phyloP scores from a whole-genome alignment of 2,888 invertebrate species.

The Pherbina coryleti region DNA sequence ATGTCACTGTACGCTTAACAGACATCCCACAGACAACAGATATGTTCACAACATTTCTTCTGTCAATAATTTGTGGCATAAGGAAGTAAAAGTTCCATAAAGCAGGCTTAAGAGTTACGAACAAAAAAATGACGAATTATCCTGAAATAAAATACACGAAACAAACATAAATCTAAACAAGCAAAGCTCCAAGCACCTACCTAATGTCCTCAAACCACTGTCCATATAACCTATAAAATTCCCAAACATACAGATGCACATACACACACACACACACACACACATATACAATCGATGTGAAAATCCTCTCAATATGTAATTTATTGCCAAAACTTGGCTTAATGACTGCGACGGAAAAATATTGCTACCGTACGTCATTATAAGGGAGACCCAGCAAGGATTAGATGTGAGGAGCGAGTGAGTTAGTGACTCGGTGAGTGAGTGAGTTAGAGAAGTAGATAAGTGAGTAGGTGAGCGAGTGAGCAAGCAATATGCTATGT shows the following conservation, averaged over 20 bases:
- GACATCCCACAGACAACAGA: too few relatives aligned
- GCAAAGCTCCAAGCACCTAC: not conserved
- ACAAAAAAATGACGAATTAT: not conserved
- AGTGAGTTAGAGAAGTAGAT: slow-evolving; percentile 6
- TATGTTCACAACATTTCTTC: too few relatives aligned
- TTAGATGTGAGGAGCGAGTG: slow-evolving; percentile 1
- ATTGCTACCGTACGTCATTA: slow-evolving; percentile 50
- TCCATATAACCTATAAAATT: not conserved
- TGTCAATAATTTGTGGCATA: too few relatives aligned
- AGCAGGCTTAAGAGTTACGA: too few relatives aligned
- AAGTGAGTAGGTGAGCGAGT: not conserved
- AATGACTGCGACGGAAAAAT: slow-evolving; percentile 58
- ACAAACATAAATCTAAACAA: not conserved
- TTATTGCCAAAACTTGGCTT: slow-evolving; percentile 64
- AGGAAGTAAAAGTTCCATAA: too few relatives aligned
- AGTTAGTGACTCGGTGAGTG: not conserved
- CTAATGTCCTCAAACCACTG: not conserved
- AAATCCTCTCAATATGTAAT: slow-evolving; percentile 51
- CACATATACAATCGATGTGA: not conserved
- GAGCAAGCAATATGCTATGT: not conserved
- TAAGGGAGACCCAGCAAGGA: slow-evolving; percentile 30
- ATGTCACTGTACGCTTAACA: too few relatives aligned
- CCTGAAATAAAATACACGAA: not conserved
- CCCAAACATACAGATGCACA: not conserved
- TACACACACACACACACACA: slow-evolving; percentile 6